Base-by-base conservation (phyloP, 92 coral and sea anemone genomes). In the Zoanthus sansibaricus region DNA sequence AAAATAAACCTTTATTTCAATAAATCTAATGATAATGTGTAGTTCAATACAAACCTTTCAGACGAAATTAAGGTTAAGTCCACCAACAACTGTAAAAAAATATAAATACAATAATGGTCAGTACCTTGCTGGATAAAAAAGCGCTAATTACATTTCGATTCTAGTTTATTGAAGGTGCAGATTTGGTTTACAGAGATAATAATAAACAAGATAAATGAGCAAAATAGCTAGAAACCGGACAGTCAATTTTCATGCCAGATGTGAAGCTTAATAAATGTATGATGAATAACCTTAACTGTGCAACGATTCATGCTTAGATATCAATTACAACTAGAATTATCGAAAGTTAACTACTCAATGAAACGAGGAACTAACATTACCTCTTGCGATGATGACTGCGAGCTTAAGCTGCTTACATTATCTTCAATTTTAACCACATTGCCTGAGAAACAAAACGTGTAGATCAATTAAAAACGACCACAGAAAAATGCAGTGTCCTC, bases 381-480 rank as follows among this genome's bases (percentile, higher is more conserved):
- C 69, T 61, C 69, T 61, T 61, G 69, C 69, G 69, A 61, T 61
- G 69, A 61, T 61, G 69, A 61, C 69, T 61, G 69, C 69, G 69
- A 61, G 25, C 69, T 61, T 61, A 61, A 61, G 69, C 69, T 61
- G 18, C 69, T 61, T 61, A 61, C 73, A 69, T 69, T 47, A 69
- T 69, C 73, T 69, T 69, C 73, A 69, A 69, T 69, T 69, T 69
- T 69, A 69, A 69, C 31, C 73, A 31, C 73, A 69, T 69, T 69
- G 73, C 73, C 73, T 69, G 73, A 69, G 73, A 69, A 69, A 69
- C 73, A 69, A 69, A 69, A 69, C 73, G 73, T 69, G 73, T 32
- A 69, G 31, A 69, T 69, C 73, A 69, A 69, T 25, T 69, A 69
- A 69, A 69, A 69, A 69, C 73, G 47, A 69, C 73, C 73, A 69